Evolutionary conservation across 2,888 invertebrate genomes (phyloP).

Genomic region (Pseudolycoriella hygida): DNA sequence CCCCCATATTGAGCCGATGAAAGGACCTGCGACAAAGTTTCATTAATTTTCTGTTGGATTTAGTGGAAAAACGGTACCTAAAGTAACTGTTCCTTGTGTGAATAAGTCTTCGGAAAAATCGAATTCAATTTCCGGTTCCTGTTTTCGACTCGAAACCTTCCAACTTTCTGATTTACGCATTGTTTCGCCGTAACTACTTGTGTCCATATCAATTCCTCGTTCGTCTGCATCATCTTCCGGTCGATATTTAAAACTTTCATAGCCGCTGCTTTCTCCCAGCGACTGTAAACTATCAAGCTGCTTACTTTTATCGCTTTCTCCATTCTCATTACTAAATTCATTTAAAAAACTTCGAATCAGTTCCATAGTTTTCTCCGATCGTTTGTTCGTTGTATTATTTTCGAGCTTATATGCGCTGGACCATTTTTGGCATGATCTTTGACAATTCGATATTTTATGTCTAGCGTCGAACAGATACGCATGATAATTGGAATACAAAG

Average conservation of each 20-base stretch:
- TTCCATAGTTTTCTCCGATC: slow-evolving; percentile 19
- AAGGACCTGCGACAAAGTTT: slow-evolving; percentile 39
- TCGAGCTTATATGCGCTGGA: slow-evolving; percentile 55
- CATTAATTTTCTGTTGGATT: not conserved
- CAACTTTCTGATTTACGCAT: slow-evolving; percentile 2
- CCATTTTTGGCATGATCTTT: slow-evolving; percentile 61
- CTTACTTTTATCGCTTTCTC: slow-evolving; percentile 10
- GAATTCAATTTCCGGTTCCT: slow-evolving; percentile 18
- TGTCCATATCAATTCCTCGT: not conserved
- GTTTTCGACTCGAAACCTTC: slow-evolving; percentile 4
- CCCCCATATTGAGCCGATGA: slow-evolving; percentile 61
- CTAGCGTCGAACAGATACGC: slow-evolving; percentile 76
- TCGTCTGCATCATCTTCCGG: slow-evolving; percentile 30
- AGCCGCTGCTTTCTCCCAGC: slow-evolving; percentile 54
- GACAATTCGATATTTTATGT: slow-evolving; percentile 54
- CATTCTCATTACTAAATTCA: slow-evolving; percentile 17
- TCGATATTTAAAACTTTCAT: slow-evolving; percentile 49
- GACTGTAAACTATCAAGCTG: slow-evolving; percentile 47
- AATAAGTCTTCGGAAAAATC: slow-evolving; percentile 30
- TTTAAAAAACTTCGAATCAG: slow-evolving; percentile 25
- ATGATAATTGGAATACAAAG: slow-evolving; percentile 62
- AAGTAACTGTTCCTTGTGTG: slow-evolving; percentile 28
- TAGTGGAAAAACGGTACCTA: slow-evolving; percentile 17
- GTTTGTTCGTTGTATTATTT: slow-evolving; percentile 18
- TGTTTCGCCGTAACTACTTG: slow-evolving; percentile 1